phyloP scores from a whole-genome alignment of 2,888 invertebrate species.

The Polyommatus iphigenia region DNA sequence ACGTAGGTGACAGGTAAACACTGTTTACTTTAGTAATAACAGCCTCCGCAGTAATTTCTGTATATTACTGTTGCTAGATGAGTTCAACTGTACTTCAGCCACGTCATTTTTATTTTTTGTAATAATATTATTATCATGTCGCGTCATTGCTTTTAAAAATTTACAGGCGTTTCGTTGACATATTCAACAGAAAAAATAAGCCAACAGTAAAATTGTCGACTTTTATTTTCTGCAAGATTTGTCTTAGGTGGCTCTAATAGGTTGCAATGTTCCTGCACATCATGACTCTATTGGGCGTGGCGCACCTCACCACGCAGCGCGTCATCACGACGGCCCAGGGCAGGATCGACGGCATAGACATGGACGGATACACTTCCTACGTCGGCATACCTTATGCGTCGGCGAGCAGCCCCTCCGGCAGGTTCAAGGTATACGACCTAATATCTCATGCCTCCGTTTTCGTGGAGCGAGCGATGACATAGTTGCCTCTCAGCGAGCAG shows the following conservation, averaged over 20 bases:
- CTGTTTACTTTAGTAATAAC: neutral
- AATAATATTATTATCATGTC: too few relatives aligned
- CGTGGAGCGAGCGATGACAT: neutral
- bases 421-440: conserved; percentile 59
- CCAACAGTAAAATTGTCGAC: neutral
- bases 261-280: neutral
- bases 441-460: neutral
- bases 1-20: neutral
- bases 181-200: neutral
- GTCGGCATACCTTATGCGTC: conserved; percentile 66
- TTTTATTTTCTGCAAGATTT: neutral
- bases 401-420: conserved; percentile 44
- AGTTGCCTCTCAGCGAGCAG: conserved; percentile 53
- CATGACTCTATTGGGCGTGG: conserved; percentile 16
- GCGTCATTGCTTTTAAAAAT: neutral
- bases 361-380: conserved; percentile 61
- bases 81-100: neutral
- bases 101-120: neutral
- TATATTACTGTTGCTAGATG: neutral
- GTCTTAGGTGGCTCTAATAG: neutral
- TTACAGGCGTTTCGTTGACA: neutral
- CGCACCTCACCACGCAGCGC: conserved; percentile 43
- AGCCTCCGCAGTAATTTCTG: neutral
- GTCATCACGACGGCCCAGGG: conserved; percentile 63
- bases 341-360: conserved; percentile 50